These are phyloP conservation scores for Nasonia vitripennis DNA, from an alignment of 1,140 invertebrate genomes.

Conservation along the genomic window DNA sequence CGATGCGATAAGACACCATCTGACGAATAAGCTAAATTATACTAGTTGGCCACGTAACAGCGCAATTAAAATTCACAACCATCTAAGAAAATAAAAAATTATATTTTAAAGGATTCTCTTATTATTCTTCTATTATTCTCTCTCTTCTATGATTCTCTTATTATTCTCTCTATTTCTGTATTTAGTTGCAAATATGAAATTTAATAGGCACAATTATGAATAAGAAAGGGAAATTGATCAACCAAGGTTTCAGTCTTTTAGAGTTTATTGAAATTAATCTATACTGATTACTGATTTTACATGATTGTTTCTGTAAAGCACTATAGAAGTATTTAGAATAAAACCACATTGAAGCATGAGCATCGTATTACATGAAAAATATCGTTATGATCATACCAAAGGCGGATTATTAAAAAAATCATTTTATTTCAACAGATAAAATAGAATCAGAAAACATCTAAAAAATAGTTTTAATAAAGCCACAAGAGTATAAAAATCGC, in stretches of 20 bases:
- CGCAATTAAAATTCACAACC: too few relatives aligned
- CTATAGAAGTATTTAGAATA: conserved; percentile 9
- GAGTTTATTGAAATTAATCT: conserved; percentile 43
- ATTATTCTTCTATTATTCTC: too few relatives aligned
- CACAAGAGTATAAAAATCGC: conserved; percentile 15
- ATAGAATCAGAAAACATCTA: neutral
- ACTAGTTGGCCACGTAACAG: too few relatives aligned
- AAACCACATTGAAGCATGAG: neutral
- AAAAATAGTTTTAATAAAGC: conserved; percentile 18
- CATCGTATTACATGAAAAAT: conserved; percentile 9
- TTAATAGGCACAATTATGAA: neutral
- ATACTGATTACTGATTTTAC: conserved; percentile 30
- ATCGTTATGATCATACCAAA: neutral
- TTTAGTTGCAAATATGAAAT: too few relatives aligned
- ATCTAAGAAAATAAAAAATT: too few relatives aligned
- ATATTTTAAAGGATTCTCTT: too few relatives aligned
- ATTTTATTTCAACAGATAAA: neutral
- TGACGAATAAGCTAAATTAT: too few relatives aligned
- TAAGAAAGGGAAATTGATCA: neutral
- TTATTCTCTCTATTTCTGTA: too few relatives aligned
- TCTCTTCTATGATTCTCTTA: too few relatives aligned
- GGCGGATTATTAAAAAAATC: neutral
- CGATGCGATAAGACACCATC: too few relatives aligned
- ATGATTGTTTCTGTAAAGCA: conserved; percentile 13
- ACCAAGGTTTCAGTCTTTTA: conserved; percentile 32